Conservation (phyloP, 2,113 vertebrate species). For the Rafetus swinhoei region DNA sequence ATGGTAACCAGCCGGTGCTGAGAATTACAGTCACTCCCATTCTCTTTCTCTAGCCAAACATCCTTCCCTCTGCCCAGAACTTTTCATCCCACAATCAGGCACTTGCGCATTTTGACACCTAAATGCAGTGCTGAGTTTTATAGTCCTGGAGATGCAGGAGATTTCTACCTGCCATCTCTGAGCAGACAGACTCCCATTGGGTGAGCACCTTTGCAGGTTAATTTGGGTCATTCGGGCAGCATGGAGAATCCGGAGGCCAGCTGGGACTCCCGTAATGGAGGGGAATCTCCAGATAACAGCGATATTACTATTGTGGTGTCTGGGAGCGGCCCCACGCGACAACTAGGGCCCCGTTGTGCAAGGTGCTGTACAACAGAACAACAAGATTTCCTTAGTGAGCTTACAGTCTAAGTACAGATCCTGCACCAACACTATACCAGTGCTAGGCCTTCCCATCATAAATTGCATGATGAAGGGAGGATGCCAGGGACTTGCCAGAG, state of each 20-base stretch:
- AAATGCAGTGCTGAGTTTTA: not conserved
- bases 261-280: not conserved
- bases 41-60: not conserved
- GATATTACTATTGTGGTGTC: not conserved
- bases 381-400: not conserved
- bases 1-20: not conserved
- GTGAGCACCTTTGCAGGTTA: not conserved
- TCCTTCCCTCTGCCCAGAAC: not conserved
- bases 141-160: not conserved
- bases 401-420: not conserved
- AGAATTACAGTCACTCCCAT: not conserved
- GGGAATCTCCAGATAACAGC: not conserved
- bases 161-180: fast-evolving
- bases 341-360: not conserved
- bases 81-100: not conserved
- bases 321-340: not conserved
- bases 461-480: not conserved
- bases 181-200: not conserved
- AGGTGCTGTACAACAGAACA: not conserved
- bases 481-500: not conserved
- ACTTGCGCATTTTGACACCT: not conserved
- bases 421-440: not conserved
- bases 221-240: not conserved
- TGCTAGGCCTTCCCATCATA: not conserved
- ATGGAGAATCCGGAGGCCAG: not conserved